Percentiles rank a stretch among this genome's conserved stretches.
Conservation (phyloP, 2,113 vertebrate genomes). For the Holacanthus passer region DNA sequence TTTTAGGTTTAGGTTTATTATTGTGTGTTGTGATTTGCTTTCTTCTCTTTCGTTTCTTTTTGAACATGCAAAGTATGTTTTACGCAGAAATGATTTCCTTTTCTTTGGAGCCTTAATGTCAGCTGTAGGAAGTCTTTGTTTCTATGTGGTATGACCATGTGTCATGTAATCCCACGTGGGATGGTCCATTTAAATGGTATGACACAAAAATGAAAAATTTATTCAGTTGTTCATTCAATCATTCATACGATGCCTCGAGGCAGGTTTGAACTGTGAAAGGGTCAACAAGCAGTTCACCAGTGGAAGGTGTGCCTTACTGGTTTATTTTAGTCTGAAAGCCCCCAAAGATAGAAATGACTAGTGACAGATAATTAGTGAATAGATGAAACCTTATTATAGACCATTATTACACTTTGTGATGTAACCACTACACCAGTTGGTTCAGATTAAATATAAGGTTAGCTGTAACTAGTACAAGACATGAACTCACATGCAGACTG, state of each 20-base stretch:
- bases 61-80: neutral
- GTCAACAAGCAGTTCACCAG: conserved; percentile 12
- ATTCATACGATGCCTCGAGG: conserved; percentile 1
- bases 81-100: neutral
- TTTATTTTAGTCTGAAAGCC: neutral
- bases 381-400: neutral
- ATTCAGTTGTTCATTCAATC: conserved; percentile 18
- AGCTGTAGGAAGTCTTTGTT: neutral
- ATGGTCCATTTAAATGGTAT: neutral
- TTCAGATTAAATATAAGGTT: neutral
- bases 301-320: neutral
- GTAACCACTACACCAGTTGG: neutral
- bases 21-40: neutral
- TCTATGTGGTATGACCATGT: neutral
- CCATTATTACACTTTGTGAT: neutral
- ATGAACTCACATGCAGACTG: neutral
- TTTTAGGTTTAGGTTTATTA: too few relatives aligned
- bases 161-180: conserved; percentile 16
- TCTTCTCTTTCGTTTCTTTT: neutral
- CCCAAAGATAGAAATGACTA: neutral
- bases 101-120: neutral
- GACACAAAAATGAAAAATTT: conserved; percentile 31
- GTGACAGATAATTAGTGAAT: neutral
- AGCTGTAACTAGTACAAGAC: neutral
- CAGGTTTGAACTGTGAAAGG: conserved; percentile 13